Base-by-base conservation (phyloP, 2,113 vertebrate genomes). In the Theristicus caerulescens region DNA sequence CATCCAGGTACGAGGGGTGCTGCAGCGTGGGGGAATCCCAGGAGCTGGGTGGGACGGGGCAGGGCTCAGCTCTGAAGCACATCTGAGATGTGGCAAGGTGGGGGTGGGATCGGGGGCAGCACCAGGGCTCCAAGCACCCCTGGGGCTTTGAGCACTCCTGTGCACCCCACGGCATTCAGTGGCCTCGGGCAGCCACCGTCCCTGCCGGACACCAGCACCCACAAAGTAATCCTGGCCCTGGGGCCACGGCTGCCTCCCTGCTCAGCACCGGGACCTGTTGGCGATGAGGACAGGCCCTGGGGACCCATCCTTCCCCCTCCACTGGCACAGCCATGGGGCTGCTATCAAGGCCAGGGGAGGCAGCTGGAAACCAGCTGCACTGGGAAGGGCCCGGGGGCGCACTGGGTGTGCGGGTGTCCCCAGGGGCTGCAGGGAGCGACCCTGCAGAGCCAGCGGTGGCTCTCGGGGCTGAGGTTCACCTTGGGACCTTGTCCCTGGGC, bases 71-170 rank as follows among this genome's bases (percentile, higher is more conserved):
- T 47, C 58, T 10, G 13, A 38, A 49, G 62, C 47, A 29, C 18
- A 4, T n/a, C 61, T 34, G 38, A 49, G n/a, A 8, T 0, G 2
- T 17, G 31, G n/a, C 1, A 13, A 51, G n/a, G 29, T 1, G 3
- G 11, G 11, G 27, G 8, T 26, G 36, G 34, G 20, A 38, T 27
- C 3, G 1, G 34, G 46, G 82, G 5, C 38, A 55, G 47, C 7
- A 7, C 16, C 13, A 7, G 55, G 25, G 27, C 40, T 83, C 54
- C 2, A 9, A 86, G 47, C 42, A 58, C 8, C 40, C 13, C 26
- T n/a, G 5, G 57, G 55, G 42, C 40, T 86, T 27, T 52, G n/a
- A 32, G 34, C 25, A 34, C 19, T 27, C 26, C 32, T 1, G 8
- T 46, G 52, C 46, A 25, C 44, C 26, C 46, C 42, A 29, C 1